Base-by-base conservation (phyloP, 2,113 vertebrate genomes). In the Isichthys henryi region DNA sequence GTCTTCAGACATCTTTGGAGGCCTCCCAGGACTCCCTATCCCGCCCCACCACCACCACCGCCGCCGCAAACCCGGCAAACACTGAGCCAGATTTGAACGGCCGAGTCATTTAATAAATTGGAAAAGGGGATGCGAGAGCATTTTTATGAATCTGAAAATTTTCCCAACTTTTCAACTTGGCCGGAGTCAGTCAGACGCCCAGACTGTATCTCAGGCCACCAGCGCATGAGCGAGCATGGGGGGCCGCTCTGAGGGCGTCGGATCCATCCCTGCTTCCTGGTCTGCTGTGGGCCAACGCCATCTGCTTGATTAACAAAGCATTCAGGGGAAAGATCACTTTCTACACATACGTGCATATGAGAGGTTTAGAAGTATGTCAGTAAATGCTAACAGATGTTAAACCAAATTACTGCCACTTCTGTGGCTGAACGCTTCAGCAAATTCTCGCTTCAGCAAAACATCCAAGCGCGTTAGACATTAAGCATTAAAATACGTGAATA, bases 31-130 rank as follows among this genome's bases (percentile, higher is more conserved):
- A 84, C 82, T 84, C 43, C 45, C 17, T 23, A 0, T 45, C 1
- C 43, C 15, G 17, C 8, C 48, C 88, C 74, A 2, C 43, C 27
- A 11, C 19, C n/a, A n/a, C 52, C 35, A 35, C 11, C 17, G 5
- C 43, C 56, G 17, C 5, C 19, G 52, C 17, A 88, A 53, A 31
- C 90, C 88, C 70, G 48, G 85, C 90, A 90, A 90, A 89, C 56
- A 11, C 77, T 70, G 27, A 88, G 91, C 87, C 91, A 74, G 53
- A 89, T 88, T 91, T 92, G 93, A 90, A 94, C 92, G 90, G 91
- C 89, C 90, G 84, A 91, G 92, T 94, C 86, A 93, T 94, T 93
- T 93, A 92, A 91, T 92, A 91, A 91, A 95, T 93, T 92, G 92
- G 92, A 89, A 88, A 89, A 19, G 15, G 90, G 89, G 89, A 90